Evolutionary conservation across 2,113 vertebrate species (phyloP).

Genomic region (Tragelaphus buxtoni): DNA sequence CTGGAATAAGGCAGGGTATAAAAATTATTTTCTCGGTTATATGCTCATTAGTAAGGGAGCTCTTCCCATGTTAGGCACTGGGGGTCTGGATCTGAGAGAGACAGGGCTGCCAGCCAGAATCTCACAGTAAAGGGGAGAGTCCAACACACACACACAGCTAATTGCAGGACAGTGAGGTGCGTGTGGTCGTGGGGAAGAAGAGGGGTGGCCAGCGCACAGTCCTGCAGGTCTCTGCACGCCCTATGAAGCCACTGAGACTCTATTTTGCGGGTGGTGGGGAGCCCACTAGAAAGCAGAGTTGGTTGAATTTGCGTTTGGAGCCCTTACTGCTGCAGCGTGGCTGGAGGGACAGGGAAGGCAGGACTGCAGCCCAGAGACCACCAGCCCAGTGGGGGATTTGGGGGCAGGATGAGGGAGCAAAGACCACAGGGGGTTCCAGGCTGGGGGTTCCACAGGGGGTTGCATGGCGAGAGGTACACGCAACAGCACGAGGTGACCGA

Average conservation of each 20-base stretch:
- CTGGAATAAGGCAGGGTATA: not conserved
- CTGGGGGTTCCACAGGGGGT: not conserved
- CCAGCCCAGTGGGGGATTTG: not conserved
- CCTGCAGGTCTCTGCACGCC: not conserved
- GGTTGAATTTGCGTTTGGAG: not conserved
- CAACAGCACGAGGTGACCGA: rapidly evolving
- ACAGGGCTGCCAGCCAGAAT: not conserved
- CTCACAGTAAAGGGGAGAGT: not conserved
- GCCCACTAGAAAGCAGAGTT: not conserved
- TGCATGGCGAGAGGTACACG: not conserved
- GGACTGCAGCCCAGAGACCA: not conserved
- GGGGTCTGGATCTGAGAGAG: not conserved
- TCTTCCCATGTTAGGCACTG: not conserved
- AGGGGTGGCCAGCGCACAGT: rapidly evolving
- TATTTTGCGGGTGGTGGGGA: not conserved
- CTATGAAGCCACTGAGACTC: not conserved
- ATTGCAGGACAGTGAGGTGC: rapidly evolving
- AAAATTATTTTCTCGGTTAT: not conserved
- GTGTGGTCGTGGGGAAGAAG: not conserved
- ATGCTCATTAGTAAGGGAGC: not conserved
- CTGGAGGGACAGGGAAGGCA: not conserved
- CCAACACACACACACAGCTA: not conserved
- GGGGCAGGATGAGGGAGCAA: not conserved
- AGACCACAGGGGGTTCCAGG: no score
- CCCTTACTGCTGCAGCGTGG: not conserved